A percentile compares a stretch with the other conserved stretches of the same genome.
Conservation (phyloP, 1,140 invertebrate species). For the fruit fly (Drosophila melanogaster) region DNA sequence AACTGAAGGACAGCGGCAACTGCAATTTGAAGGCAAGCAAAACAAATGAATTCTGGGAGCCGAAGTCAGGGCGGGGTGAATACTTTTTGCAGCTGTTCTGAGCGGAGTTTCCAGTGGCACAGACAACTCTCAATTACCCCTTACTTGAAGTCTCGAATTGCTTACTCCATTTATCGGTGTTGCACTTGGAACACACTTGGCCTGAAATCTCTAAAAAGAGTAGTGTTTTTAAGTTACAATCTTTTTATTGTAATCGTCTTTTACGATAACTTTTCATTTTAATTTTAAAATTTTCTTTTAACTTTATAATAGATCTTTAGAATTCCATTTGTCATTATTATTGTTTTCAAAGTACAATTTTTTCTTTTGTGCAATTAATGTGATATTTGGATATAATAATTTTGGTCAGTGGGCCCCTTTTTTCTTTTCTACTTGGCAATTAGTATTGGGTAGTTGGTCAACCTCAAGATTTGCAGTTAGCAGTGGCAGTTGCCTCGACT, state of each 20-base stretch:
- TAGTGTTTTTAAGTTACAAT: not conserved
- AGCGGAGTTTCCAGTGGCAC: slow-evolving; percentile 24
- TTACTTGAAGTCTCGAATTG: not conserved
- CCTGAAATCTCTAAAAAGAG: not conserved
- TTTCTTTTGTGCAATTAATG: too few relatives aligned
- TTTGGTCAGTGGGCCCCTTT: not conserved
- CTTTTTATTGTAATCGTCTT: not conserved
- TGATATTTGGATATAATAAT: not conserved
- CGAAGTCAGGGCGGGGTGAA: slow-evolving; percentile 23
- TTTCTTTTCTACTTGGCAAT: not conserved
- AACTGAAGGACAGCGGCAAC: slow-evolving; percentile 70
- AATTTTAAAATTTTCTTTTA: not conserved
- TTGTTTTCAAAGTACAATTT: too few relatives aligned
- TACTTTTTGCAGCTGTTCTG: slow-evolving; percentile 32
- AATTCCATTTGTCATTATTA: too few relatives aligned
- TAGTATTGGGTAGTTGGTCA: slow-evolving; percentile 22
- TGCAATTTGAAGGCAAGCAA: slow-evolving; percentile 61
- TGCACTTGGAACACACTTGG: slow-evolving; percentile 14
- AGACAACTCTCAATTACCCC: slow-evolving; percentile 12
- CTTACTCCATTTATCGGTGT: slow-evolving; percentile 9
- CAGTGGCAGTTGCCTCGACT: slow-evolving; percentile 49
- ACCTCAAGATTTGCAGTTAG: slow-evolving; percentile 21
- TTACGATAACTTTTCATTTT: not conserved
- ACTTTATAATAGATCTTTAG: too few relatives aligned
- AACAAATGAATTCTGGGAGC: slow-evolving; percentile 50